These are phyloP conservation scores for Anthopleura xanthogrammica DNA, from an alignment of 92 coral and sea anemone species.

Conservation along the genomic window DNA sequence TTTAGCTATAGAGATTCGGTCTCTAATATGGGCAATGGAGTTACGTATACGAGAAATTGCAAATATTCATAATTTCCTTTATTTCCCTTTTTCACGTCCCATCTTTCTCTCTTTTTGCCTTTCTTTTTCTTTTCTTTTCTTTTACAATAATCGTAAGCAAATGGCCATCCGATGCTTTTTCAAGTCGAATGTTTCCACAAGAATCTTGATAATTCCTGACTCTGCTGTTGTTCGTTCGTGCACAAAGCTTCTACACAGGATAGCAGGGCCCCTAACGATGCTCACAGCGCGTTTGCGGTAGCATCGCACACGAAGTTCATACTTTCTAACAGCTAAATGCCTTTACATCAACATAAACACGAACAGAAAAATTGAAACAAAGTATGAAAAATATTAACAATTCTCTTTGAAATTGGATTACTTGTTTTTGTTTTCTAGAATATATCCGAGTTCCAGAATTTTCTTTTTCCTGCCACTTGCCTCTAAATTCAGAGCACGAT, in stretches of 20 bases:
- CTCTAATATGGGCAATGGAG: too few relatives aligned
- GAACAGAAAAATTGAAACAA: not conserved
- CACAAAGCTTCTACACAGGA: not conserved
- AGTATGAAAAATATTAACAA: slow-evolving; percentile 17
- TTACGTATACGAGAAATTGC: too few relatives aligned
- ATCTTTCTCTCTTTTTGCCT: not conserved
- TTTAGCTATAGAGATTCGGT: too few relatives aligned
- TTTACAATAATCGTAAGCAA: not conserved
- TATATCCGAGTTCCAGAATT: not conserved
- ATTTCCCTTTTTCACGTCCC: not conserved
- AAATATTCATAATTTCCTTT: not conserved
- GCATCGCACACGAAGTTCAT: not conserved
- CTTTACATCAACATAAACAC: slow-evolving; percentile 19
- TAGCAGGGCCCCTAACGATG: not conserved
- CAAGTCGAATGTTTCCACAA: not conserved
- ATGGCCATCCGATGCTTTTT: not conserved
- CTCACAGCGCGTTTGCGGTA: not conserved
- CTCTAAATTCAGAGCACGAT: not conserved
- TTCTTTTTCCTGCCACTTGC: not conserved
- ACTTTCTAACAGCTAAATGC: slow-evolving; percentile 4
- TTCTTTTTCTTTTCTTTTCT: not conserved
- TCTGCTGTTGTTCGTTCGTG: not conserved
- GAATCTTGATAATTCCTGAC: not conserved
- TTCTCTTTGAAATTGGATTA: not conserved
- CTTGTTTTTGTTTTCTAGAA: not conserved